Base-by-base conservation (phyloP, 2,888 invertebrate species). In the Limnephilus marmoratus region DNA sequence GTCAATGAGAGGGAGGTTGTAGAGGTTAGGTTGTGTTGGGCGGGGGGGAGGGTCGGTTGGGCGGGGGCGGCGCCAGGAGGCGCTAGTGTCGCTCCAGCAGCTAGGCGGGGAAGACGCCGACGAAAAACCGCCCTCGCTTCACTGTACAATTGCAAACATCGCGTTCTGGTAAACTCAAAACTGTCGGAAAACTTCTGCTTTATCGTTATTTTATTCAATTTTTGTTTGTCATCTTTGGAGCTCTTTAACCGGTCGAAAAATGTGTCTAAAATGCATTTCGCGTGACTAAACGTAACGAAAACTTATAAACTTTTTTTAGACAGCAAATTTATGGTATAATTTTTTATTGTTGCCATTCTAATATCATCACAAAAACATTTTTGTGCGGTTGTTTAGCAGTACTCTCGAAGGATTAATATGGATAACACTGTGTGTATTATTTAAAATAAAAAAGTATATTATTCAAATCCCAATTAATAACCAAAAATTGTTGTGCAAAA, bases 11-110 rank as follows among this genome's bases (percentile, higher is more conserved):
- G 83, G 83, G n/a, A n/a, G 83, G 83, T 83, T 31, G 83, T 3
- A 18, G 83, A 9, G 31, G 83, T 7, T 9, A 41, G 18, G 34
- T 31, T 24, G 2, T 37, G 83, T 34, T 31, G n/a, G 83, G 34
- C 12, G 34, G 2, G 82, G 82, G 13, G 83, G 83, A n/a, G 83
- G 37, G 68, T 68, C 4, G 34, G 37, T 41, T 34, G 24, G 37
- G 37, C 83, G 83, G 37, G 37, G 83, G 37, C 83, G 83, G 24
- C 68, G 24, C 83, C 83, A 83, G 83, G 83, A 83, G 83, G 83
- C 83, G 83, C 83, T 83, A 83, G 83, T 83, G 41, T 83, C 83
- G 41, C 83, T 41, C 83, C 83, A 41, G 24, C 83, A 31, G 83
- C 37, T 34, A 18, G 83, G 37, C 83, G 41, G 83, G 41, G 37